Evolutionary conservation across 2,797 vertebrate genomes (phyloP).

Genomic region (Varecia variegata): DNA sequence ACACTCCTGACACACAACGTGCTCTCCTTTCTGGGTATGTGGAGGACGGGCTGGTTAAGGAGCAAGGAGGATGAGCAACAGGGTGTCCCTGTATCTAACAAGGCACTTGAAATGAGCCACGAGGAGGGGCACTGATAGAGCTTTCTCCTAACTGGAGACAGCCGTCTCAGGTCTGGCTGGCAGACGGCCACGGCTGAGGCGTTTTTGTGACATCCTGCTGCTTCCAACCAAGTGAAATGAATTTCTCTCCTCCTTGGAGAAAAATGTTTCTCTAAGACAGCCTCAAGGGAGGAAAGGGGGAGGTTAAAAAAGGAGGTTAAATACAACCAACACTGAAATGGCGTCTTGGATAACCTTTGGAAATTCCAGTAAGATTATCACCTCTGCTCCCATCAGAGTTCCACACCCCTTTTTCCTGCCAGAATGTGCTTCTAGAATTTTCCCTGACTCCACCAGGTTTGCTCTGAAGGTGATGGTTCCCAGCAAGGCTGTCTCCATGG

Average conservation of each 20-base stretch:
- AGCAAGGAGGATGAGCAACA: neutral
- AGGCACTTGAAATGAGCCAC: neutral
- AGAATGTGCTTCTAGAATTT: neutral
- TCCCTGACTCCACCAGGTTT: neutral
- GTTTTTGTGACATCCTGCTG: neutral
- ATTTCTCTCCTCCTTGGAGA: neutral
- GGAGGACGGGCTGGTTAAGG: neutral
- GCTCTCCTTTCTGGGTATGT: neutral
- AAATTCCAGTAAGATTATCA: neutral
- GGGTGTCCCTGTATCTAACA: neutral
- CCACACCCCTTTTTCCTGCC: neutral
- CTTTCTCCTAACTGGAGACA: neutral
- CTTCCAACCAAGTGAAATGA: neutral
- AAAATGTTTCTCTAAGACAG: neutral
- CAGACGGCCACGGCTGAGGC: neutral
- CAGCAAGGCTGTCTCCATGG: neutral
- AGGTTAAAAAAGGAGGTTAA: neutral
- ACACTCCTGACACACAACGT: accelerated
- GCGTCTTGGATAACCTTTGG: neutral
- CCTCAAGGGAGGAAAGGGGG: neutral
- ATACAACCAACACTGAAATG: neutral
- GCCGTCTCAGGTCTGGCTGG: neutral
- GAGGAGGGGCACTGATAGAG: neutral
- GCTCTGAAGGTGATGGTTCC: neutral
- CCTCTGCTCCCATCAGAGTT: neutral